A percentile compares a stretch with the other conserved stretches of the same genome.
These are phyloP conservation scores for Cololabis saira DNA, from an alignment of 2,113 vertebrate genomes.

Conservation along the genomic window DNA sequence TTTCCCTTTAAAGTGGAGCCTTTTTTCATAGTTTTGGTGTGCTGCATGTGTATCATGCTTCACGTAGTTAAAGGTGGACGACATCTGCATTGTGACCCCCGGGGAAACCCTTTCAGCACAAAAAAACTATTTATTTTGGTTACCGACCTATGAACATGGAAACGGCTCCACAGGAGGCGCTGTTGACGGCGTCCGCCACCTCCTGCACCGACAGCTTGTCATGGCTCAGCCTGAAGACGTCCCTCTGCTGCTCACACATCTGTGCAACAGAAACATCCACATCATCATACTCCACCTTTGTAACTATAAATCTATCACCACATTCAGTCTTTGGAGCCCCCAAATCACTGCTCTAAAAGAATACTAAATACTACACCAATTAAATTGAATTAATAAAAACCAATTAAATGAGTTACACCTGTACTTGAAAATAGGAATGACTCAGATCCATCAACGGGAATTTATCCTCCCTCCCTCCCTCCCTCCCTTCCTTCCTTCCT, in stretches of 20 bases:
- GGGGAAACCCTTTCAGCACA: background rate
- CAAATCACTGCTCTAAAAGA: too few relatives aligned
- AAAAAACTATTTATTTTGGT: background rate
- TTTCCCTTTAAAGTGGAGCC: too few relatives aligned
- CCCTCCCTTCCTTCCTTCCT: too few relatives aligned
- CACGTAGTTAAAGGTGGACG: background rate
- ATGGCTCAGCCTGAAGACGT: constrained; percentile 84
- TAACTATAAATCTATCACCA: too few relatives aligned
- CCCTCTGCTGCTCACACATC: constrained; percentile 34
- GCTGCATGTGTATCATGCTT: background rate
- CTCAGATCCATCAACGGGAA: too few relatives aligned
- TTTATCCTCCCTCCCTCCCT: too few relatives aligned
- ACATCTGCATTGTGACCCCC: background rate
- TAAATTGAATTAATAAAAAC: too few relatives aligned
- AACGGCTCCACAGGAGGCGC: constrained; percentile 87
- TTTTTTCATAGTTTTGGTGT: background rate
- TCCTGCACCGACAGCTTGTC: constrained; percentile 87
- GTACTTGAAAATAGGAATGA: too few relatives aligned
- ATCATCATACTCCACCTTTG: too few relatives aligned
- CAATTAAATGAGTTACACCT: too few relatives aligned
- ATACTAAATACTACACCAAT: too few relatives aligned
- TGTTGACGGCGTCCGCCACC: constrained; percentile 83
- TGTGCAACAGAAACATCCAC: background rate
- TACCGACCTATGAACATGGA: constrained; percentile 88
- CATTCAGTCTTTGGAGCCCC: too few relatives aligned